Conservation (phyloP, 2,797 vertebrate genomes). For the Intellagama lesueurii region DNA sequence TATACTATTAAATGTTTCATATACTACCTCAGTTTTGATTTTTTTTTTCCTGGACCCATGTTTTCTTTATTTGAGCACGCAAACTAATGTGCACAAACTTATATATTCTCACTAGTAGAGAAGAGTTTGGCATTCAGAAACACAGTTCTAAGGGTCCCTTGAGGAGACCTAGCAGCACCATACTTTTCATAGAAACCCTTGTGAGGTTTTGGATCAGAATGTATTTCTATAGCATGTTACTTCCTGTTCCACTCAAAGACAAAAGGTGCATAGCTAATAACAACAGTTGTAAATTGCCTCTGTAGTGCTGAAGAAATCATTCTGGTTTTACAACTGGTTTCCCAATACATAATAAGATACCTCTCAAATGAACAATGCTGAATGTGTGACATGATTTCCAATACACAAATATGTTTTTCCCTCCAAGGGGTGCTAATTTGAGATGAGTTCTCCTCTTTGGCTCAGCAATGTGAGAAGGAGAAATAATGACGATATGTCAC, state of each 20-base stretch:
- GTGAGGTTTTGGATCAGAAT: background rate
- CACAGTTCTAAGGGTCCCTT: background rate
- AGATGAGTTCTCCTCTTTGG: slow-evolving; percentile 23
- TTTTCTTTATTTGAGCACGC: slow-evolving; percentile 27
- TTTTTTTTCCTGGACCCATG: no score
- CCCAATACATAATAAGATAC: slow-evolving; percentile 46
- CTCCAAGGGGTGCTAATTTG: slow-evolving; percentile 3
- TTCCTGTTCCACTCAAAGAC: background rate
- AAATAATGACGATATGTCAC: fast-evolving
- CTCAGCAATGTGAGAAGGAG: background rate
- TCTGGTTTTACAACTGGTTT: slow-evolving; percentile 34
- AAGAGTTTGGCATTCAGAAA: background rate
- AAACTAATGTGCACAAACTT: slow-evolving; percentile 18
- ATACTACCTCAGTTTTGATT: no score
- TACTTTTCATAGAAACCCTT: background rate
- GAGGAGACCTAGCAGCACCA: background rate
- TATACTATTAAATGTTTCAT: no score
- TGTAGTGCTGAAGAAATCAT: background rate
- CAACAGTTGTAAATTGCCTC: slow-evolving; percentile 10
- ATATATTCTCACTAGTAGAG: slow-evolving; percentile 33
- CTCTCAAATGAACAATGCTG: background rate
- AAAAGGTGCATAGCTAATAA: background rate
- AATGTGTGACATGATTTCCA: slow-evolving; percentile 19
- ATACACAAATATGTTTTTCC: background rate
- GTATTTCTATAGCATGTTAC: background rate